These are phyloP conservation scores for Nannoperca australis DNA, from an alignment of 2,797 vertebrate genomes.

Conservation along the genomic window DNA sequence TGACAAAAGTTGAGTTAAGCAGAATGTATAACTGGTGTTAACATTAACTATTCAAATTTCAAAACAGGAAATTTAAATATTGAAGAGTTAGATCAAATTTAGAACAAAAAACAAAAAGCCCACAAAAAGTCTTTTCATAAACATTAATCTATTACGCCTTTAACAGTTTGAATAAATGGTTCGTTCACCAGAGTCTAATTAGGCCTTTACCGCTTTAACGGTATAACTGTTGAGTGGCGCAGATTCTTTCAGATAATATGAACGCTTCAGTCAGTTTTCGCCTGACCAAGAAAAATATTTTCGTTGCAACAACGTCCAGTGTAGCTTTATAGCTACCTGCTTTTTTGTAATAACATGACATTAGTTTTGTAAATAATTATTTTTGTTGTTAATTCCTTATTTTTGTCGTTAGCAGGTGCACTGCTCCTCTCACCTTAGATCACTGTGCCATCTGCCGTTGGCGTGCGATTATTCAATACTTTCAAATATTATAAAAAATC, in stretches of 20 bases:
- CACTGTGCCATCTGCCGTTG: slow-evolving; percentile 5
- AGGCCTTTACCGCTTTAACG: background rate
- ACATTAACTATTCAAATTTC: background rate
- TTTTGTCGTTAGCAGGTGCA: slow-evolving; percentile 20
- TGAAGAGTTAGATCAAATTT: background rate
- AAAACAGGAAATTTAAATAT: background rate
- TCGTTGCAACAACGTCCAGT: background rate
- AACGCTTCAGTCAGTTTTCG: background rate
- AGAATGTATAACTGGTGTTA: background rate
- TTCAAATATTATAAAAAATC: background rate
- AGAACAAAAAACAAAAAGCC: background rate
- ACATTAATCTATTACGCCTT: background rate
- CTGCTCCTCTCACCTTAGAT: background rate
- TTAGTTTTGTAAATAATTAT: background rate
- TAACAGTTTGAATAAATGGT: background rate
- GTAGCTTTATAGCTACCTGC: background rate
- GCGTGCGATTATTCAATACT: background rate
- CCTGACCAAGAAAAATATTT: slow-evolving; percentile 8
- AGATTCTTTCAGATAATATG: background rate
- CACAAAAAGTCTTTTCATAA: background rate
- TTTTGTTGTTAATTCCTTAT: background rate
- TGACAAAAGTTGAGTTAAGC: background rate
- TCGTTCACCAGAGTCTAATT: background rate
- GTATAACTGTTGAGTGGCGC: background rate
- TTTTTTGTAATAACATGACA: background rate